A percentile compares a stretch with the other conserved stretches of the same genome.
phyloP scores from a whole-genome alignment of 2,888 invertebrate species.

The Hydraecia micacea region DNA sequence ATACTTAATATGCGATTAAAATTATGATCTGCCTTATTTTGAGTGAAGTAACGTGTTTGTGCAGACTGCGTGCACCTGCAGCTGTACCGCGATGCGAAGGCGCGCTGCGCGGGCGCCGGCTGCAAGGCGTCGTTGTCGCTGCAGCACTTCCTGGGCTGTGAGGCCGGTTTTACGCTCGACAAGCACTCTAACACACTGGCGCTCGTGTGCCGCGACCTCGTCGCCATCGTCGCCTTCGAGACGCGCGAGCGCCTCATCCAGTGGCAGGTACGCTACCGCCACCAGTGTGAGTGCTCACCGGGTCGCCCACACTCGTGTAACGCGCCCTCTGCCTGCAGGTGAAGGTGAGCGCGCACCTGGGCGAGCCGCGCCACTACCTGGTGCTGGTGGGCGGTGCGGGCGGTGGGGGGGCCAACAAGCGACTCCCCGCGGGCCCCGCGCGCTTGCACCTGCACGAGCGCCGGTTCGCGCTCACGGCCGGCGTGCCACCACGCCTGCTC shows the following conservation, averaged over 20 bases:
- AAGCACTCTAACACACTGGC: conserved; percentile 97
- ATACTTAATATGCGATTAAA: background rate
- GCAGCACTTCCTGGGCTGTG: conserved; percentile 95
- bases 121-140: conserved; percentile 96
- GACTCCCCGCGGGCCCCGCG: conserved; percentile 94
- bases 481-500: conserved; percentile 94
- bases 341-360: conserved; percentile 80
- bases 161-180: conserved; percentile 96
- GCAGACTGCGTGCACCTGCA: conserved; percentile 97
- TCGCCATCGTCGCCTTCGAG: conserved; percentile 96
- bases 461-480: conserved; percentile 94
- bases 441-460: conserved; percentile 95
- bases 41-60: conserved; percentile 2
- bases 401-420: conserved; percentile 84
- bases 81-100: conserved; percentile 95
- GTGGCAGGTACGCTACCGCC: conserved; percentile 91
- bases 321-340: conserved; percentile 70
- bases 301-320: background rate
- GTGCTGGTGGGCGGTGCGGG: conserved; percentile 83
- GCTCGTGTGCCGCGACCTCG: conserved; percentile 96
- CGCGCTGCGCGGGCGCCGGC: conserved; percentile 88
- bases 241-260: conserved; percentile 96
- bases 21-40: background rate
- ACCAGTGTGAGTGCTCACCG: background rate
- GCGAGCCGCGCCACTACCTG: conserved; percentile 80